phyloP scores from a whole-genome alignment of 1,140 invertebrate genomes.

The Apis laboriosa region DNA sequence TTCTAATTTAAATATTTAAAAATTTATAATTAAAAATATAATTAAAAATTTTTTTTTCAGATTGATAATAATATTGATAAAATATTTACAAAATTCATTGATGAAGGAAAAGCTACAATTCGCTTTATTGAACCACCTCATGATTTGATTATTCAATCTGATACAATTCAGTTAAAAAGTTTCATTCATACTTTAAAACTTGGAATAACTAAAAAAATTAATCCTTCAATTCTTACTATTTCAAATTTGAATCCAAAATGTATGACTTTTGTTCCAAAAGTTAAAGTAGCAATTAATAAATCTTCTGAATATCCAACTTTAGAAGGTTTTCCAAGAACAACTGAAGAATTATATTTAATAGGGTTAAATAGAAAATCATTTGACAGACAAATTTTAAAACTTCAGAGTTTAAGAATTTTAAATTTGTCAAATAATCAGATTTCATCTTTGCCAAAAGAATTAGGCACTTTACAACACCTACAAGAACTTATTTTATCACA shows the following conservation, averaged over 20 bases:
- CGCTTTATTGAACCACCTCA: conserved; percentile 86
- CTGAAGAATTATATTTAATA: conserved; percentile 82
- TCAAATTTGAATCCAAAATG: conserved; percentile 81
- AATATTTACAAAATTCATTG: conserved; percentile 86
- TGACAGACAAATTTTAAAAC: conserved; percentile 84
- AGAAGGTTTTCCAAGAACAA: conserved; percentile 86
- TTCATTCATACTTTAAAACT: conserved; percentile 85
- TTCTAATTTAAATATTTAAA: not conserved
- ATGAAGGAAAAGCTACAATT: conserved; percentile 88
- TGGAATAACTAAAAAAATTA: conserved; percentile 83
- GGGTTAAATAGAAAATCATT: conserved; percentile 84
- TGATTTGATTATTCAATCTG: conserved; percentile 86
- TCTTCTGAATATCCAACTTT: conserved; percentile 84
- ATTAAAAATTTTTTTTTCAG: conserved; percentile 64
- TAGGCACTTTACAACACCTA: conserved; percentile 86
- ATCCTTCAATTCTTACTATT: conserved; percentile 72
- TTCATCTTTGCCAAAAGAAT: conserved; percentile 86
- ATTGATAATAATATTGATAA: conserved; percentile 84
- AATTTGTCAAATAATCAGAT: conserved; percentile 91
- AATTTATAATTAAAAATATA: not conserved
- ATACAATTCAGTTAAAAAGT: conserved; percentile 85
- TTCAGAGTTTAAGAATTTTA: conserved; percentile 85
- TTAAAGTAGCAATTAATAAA: conserved; percentile 84
- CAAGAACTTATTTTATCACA: conserved; percentile 86
- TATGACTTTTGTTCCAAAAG: conserved; percentile 79